A percentile compares a stretch with the other conserved stretches of the same genome.
Conservation (phyloP, 2,888 invertebrate genomes). For the Calameuta pallipes region DNA sequence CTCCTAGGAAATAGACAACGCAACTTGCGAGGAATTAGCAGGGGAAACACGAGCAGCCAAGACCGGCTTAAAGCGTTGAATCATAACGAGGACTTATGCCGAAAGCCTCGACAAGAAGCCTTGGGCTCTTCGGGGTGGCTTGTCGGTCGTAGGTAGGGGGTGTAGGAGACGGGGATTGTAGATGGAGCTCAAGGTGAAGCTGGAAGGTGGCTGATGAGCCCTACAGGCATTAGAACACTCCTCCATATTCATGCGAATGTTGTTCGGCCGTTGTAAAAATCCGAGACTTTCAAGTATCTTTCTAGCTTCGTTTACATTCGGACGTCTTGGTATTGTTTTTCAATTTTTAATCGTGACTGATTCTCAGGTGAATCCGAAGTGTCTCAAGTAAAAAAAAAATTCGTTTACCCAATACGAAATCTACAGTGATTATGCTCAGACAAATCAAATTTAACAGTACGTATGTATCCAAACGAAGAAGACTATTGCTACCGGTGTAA, state of each 20-base stretch:
- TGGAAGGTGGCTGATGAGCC: slow-evolving; percentile 33
- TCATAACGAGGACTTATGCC: slow-evolving; percentile 65
- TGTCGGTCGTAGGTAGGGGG: no score
- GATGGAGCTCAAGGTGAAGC: slow-evolving; percentile 4
- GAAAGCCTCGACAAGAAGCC: slow-evolving; percentile 48
- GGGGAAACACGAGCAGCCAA: slow-evolving; percentile 34
- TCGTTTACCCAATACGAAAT: no score
- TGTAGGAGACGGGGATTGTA: neutral
- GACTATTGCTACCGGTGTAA: no score
- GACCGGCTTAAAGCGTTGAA: slow-evolving; percentile 65
- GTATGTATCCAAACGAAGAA: no score
- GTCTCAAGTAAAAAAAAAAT: no score
- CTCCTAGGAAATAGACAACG: slow-evolving; percentile 43
- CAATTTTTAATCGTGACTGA: no score
- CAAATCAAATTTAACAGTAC: no score
- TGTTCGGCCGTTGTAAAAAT: slow-evolving; percentile 42
- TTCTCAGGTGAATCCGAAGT: no score
- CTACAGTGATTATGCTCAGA: no score
- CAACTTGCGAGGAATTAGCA: slow-evolving; percentile 41
- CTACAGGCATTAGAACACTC: slow-evolving; percentile 50
- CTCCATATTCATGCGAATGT: slow-evolving; percentile 56
- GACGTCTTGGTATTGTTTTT: no score
- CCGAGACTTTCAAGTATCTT: neutral
- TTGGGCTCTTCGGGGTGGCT: slow-evolving; percentile 23
- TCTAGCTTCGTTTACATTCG: no score